A percentile compares a stretch with the other conserved stretches of the same genome.
These are phyloP conservation scores for Crossocerus cetratus DNA, from an alignment of 2,888 invertebrate genomes.

Conservation along the genomic window DNA sequence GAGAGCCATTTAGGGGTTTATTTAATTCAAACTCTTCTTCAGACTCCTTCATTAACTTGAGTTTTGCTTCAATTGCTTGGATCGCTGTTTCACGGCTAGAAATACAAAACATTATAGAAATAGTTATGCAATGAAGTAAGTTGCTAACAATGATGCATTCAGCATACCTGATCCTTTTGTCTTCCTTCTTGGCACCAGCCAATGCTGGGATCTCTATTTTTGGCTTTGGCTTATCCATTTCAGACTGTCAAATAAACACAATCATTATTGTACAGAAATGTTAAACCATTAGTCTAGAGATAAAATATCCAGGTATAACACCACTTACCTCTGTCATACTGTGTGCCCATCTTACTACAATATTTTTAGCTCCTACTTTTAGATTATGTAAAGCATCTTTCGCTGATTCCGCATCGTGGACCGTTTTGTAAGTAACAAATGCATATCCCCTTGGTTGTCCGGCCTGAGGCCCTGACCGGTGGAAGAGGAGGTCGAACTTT, in stretches of 20 bases:
- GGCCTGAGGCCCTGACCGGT: slow-evolving; percentile 91
- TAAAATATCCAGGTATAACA: not conserved
- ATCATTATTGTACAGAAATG: not conserved
- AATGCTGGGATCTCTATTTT: slow-evolving; percentile 88
- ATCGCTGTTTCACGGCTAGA: slow-evolving; percentile 88
- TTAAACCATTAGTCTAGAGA: not conserved
- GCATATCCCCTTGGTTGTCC: slow-evolving; percentile 96
- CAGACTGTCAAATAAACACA: slow-evolving; percentile 80
- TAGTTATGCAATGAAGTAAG: not conserved
- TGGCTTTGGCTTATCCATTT: slow-evolving; percentile 86
- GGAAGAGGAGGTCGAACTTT: slow-evolving; percentile 97
- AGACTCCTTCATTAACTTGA: slow-evolving; percentile 86
- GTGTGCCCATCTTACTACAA: slow-evolving; percentile 90
- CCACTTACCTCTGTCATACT: slow-evolving; percentile 82
- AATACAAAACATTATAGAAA: slow-evolving; percentile 29
- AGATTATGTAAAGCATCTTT: slow-evolving; percentile 87
- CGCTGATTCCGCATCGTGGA: slow-evolving; percentile 85
- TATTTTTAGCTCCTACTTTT: slow-evolving; percentile 84
- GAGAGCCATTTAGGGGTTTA: slow-evolving; percentile 83
- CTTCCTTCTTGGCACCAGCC: slow-evolving; percentile 81
- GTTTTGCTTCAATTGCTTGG: slow-evolving; percentile 91
- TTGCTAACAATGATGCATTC: not conserved
- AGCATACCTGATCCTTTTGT: slow-evolving; percentile 78
- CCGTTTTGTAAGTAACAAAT: slow-evolving; percentile 89
- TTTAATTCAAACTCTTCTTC: slow-evolving; percentile 87